A percentile compares a stretch with the other conserved stretches of the same genome.
Evolutionary conservation across 2,797 vertebrate genomes (phyloP).

Genomic region (Odontamblyopus lacepedii): DNA sequence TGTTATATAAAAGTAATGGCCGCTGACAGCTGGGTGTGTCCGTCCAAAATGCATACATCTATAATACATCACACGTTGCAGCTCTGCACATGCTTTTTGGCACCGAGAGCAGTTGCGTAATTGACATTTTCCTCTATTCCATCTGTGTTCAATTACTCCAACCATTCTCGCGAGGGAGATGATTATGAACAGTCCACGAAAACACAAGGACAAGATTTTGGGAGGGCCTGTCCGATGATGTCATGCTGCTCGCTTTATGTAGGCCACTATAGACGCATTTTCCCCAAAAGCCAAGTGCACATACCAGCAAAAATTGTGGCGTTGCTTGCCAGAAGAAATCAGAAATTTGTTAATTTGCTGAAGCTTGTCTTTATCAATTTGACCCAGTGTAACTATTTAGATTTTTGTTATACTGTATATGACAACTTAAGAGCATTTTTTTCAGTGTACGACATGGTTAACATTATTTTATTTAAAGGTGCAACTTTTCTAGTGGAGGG

Average conservation of each 20-base stretch:
- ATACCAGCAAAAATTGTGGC: conserved; percentile 32
- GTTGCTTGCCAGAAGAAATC: conserved; percentile 45
- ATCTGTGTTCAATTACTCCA: conserved; percentile 68
- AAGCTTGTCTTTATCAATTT: conserved; percentile 42
- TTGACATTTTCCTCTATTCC: conserved; percentile 63
- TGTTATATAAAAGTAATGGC: conserved; percentile 19
- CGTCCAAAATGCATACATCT: conserved; percentile 18
- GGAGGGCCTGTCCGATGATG: conserved; percentile 62
- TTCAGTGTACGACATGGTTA: too few relatives aligned
- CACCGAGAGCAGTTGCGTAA: conserved; percentile 43
- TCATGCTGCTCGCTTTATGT: conserved; percentile 65
- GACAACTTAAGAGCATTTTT: too few relatives aligned
- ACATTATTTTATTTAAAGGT: too few relatives aligned
- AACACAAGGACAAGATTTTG: conserved; percentile 47
- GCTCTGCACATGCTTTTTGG: conserved; percentile 46
- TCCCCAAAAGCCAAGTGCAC: conserved; percentile 49
- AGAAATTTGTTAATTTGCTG: conserved; percentile 45
- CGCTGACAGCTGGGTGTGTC: conserved; percentile 56
- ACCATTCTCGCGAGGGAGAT: conserved; percentile 62
- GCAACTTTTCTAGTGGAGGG: too few relatives aligned
- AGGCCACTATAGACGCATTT: conserved; percentile 46
- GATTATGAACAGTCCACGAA: conserved; percentile 64
- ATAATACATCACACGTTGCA: conserved; percentile 43
- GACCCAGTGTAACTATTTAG: neutral
- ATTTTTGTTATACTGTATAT: neutral